A percentile compares a stretch with the other conserved stretches of the same genome.
Evolutionary conservation across 1,140 invertebrate genomes (phyloP).

Genomic region (Philotrypesis tridentata): DNA sequence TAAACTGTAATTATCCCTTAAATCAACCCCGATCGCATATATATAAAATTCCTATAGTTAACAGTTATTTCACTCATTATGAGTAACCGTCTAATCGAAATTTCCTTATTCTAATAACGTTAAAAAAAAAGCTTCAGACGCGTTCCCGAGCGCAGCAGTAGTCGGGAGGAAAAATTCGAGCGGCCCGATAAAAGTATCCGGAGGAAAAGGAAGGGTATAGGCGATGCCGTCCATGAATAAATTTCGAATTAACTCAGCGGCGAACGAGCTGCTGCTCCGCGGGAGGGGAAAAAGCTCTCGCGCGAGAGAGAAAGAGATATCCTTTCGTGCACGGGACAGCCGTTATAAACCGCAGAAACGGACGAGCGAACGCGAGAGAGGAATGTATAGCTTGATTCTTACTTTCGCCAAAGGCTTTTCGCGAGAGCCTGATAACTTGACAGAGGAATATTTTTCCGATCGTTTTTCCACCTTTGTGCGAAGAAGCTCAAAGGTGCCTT

Average conservation of each 20-base stretch:
- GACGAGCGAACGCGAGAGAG: not conserved
- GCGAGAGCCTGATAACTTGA: no score
- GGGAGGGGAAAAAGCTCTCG: slow-evolving; percentile 53
- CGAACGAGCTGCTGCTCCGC: slow-evolving; percentile 58
- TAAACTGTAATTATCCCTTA: no score
- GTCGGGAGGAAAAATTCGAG: not conserved
- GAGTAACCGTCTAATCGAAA: no score
- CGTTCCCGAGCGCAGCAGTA: not conserved
- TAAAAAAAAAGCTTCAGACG: no score
- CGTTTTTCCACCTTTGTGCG: no score
- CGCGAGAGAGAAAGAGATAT: slow-evolving; percentile 47
- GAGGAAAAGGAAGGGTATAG: not conserved
- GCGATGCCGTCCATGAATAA: slow-evolving; percentile 61
- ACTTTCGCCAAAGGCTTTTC: not conserved
- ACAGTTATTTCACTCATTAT: no score
- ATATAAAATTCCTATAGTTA: no score
- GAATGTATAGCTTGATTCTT: not conserved
- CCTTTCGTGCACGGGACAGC: slow-evolving; percentile 46
- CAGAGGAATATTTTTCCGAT: no score
- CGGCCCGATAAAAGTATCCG: not conserved
- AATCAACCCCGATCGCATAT: no score
- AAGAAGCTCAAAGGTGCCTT: no score
- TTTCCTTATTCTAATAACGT: no score
- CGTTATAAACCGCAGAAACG: slow-evolving; percentile 53
- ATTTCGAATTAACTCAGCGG: slow-evolving; percentile 65